These are phyloP conservation scores for Elegia similella DNA, from an alignment of 2,888 invertebrate species.

Conservation along the genomic window DNA sequence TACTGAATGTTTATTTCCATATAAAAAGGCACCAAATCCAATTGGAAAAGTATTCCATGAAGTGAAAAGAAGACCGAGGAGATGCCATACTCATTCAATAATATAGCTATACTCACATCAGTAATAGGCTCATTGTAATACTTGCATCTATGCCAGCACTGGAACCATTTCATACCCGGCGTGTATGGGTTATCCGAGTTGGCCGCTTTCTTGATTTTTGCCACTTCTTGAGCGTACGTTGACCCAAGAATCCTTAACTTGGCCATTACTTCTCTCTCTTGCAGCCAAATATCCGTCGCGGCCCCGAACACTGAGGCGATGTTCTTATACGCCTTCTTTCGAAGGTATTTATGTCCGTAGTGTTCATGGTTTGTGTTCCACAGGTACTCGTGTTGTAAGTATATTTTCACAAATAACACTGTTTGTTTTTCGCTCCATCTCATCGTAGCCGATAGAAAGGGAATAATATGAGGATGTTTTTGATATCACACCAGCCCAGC, in stretches of 20 bases:
- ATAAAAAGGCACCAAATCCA: no score
- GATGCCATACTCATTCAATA: no score
- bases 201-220: background rate
- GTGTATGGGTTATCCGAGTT: background rate
- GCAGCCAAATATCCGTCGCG: slow-evolving; percentile 50
- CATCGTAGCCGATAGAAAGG: no score
- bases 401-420: slow-evolving; percentile 67
- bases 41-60: no score
- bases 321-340: slow-evolving; percentile 52
- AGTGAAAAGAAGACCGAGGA: no score
- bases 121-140: background rate
- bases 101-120: background rate
- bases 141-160: slow-evolving; percentile 1
- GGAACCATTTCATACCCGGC: slow-evolving; percentile 4
- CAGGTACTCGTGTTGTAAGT: slow-evolving; percentile 59
- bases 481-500: no score
- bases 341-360: slow-evolving; percentile 55
- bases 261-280: slow-evolving; percentile 42
- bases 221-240: slow-evolving; percentile 1
- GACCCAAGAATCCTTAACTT: slow-evolving; percentile 1
- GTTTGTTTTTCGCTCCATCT: slow-evolving; percentile 71
- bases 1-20: no score
- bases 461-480: no score
- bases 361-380: slow-evolving; percentile 62
- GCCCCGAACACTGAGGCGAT: slow-evolving; percentile 49